These are phyloP conservation scores for Psilopogon haemacephalus DNA, from an alignment of 2,113 vertebrate species.

Conservation along the genomic window DNA sequence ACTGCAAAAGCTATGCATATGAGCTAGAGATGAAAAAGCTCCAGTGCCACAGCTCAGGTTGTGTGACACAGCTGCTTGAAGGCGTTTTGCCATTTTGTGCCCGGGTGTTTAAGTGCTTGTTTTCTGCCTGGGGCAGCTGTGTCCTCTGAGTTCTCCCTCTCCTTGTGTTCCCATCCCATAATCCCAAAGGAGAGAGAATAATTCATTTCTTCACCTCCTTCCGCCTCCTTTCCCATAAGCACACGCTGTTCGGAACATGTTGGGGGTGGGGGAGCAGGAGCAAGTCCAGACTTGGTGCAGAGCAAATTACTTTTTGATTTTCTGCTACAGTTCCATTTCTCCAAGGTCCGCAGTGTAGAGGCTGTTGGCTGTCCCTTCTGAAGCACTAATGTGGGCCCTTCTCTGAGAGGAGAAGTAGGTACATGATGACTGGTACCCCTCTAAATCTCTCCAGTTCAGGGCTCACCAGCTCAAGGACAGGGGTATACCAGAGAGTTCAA, in stretches of 20 bases:
- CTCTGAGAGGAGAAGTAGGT: not conserved
- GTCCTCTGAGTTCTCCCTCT: not conserved
- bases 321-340: not conserved
- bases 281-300: not conserved
- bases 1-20: accelerated
- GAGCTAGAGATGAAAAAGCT: not conserved
- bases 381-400: too few relatives aligned
- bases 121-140: not conserved
- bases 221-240: not conserved
- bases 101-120: not conserved
- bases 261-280: not conserved
- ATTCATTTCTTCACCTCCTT: not conserved
- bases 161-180: not conserved
- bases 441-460: not conserved
- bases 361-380: not conserved
- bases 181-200: not conserved
- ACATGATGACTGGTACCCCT: not conserved
- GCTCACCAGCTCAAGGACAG: too few relatives aligned
- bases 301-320: not conserved
- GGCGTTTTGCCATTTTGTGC: not conserved
- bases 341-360: accelerated
- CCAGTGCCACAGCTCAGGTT: not conserved
- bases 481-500: too few relatives aligned
- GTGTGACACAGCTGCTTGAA: not conserved
- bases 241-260: accelerated